These are phyloP conservation scores for Psittacula derbiana DNA, from an alignment of 2,797 vertebrate species.

Conservation along the genomic window DNA sequence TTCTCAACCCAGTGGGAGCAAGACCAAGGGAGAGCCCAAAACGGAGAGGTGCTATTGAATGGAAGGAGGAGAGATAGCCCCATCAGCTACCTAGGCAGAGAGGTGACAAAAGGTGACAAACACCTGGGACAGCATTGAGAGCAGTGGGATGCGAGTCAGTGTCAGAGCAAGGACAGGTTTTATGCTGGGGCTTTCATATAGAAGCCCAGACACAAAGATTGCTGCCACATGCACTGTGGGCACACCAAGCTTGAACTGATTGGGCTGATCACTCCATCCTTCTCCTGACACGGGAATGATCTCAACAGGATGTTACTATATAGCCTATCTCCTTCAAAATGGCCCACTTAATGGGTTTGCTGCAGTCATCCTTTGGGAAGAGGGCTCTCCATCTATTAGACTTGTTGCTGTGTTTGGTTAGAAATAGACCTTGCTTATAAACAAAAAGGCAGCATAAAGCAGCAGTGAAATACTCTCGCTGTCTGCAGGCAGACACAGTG, in stretches of 20 bases:
- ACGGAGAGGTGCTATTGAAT: neutral
- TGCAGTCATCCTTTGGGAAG: neutral
- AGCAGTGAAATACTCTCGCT: neutral
- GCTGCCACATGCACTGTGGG: rapidly evolving
- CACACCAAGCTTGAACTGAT: rapidly evolving
- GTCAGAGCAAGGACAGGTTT: neutral
- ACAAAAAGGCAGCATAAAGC: neutral
- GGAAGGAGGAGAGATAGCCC: neutral
- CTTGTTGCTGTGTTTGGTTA: rapidly evolving
- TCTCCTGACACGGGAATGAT: rapidly evolving
- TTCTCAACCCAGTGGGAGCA: neutral
- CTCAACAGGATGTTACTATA: neutral
- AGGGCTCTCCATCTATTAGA: neutral
- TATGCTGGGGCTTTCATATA: neutral
- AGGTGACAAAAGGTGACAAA: neutral
- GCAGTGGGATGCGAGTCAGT: rapidly evolving
- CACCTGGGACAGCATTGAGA: rapidly evolving
- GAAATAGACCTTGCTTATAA: neutral
- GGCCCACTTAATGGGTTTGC: neutral
- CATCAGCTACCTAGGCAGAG: neutral
- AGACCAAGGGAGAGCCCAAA: neutral
- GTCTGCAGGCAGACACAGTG: neutral
- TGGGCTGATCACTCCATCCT: neutral
- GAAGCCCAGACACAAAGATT: neutral
- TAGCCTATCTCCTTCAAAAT: neutral